Percentiles rank a stretch among this genome's conserved stretches.
phyloP scores from a whole-genome alignment of 2,888 invertebrate species.

The Trachelus troglodyta region DNA sequence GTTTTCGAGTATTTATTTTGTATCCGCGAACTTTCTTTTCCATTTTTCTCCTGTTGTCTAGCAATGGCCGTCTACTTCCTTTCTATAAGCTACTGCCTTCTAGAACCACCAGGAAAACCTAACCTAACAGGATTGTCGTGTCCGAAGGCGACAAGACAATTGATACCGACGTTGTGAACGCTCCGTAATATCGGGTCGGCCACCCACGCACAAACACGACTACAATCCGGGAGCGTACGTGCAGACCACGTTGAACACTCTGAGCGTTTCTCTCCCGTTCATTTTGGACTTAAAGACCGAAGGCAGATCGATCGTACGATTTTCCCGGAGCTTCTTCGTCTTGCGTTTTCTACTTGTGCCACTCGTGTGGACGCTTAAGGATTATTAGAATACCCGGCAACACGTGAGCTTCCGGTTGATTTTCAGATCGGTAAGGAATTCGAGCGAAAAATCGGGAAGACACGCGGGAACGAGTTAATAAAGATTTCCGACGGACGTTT shows the following conservation, averaged over 20 bases:
- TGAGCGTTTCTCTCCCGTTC: constrained; percentile 39
- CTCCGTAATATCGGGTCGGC: constrained; percentile 53
- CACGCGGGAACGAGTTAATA: not conserved
- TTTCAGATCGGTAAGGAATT: not conserved
- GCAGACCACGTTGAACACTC: constrained; percentile 36
- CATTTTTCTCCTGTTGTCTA: not conserved
- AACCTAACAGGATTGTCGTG: not conserved
- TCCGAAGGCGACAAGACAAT: not conserved
- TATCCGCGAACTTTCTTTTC: not conserved
- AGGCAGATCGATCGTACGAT: constrained; percentile 65
- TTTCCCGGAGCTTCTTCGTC: constrained; percentile 44
- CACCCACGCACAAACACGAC: constrained; percentile 54
- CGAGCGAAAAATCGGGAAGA: not conserved
- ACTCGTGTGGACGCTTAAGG: not conserved
- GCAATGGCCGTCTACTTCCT: not conserved
- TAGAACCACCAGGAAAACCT: not conserved
- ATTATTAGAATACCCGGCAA: not conserved
- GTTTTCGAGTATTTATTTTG: not conserved
- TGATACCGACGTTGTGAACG: constrained; percentile 41
- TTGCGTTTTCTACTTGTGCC: not conserved
- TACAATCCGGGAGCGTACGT: constrained; percentile 23
- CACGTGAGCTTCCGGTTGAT: not conserved
- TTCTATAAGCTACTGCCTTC: not conserved
- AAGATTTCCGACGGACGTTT: not conserved
- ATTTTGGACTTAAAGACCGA: constrained; percentile 64